Evolutionary conservation across 2,888 invertebrate genomes (phyloP).

Genomic region (Heliconius ethilla): DNA sequence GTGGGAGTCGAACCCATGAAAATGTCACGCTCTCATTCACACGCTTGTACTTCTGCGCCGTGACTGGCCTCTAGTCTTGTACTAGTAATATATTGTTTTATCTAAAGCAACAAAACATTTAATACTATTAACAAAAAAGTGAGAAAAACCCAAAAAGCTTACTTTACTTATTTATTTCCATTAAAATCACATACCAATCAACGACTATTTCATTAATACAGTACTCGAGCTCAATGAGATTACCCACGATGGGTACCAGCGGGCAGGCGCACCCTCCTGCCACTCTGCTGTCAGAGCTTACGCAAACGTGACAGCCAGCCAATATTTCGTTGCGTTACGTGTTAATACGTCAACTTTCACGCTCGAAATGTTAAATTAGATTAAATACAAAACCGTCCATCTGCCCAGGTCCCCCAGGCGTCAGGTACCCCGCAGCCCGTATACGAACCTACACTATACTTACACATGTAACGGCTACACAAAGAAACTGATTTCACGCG

Average conservation of each 20-base stretch:
- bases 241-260: slow-evolving; percentile 12
- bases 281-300: slow-evolving; percentile 81
- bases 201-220: slow-evolving; percentile 10
- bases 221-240: slow-evolving; percentile 25
- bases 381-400: slow-evolving; percentile 78
- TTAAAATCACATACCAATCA: slow-evolving; percentile 12
- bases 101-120: too few relatives aligned
- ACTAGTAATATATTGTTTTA: too few relatives aligned
- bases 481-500: slow-evolving; percentile 80
- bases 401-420: slow-evolving; percentile 77
- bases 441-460: slow-evolving; percentile 51
- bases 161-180: background rate
- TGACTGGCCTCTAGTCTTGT: too few relatives aligned
- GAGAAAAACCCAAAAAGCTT: background rate
- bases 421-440: slow-evolving; percentile 80
- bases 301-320: slow-evolving; percentile 80
- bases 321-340: slow-evolving; percentile 75
- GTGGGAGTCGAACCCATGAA: too few relatives aligned
- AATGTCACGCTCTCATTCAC: too few relatives aligned
- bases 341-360: slow-evolving; percentile 71
- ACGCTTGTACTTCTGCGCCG: too few relatives aligned
- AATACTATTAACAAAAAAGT: too few relatives aligned
- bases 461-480: slow-evolving; percentile 71
- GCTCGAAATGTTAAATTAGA: slow-evolving; percentile 77
- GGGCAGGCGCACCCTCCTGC: slow-evolving; percentile 63